Conservation (phyloP, 2,113 vertebrate genomes). For the Lampris incognitus region DNA sequence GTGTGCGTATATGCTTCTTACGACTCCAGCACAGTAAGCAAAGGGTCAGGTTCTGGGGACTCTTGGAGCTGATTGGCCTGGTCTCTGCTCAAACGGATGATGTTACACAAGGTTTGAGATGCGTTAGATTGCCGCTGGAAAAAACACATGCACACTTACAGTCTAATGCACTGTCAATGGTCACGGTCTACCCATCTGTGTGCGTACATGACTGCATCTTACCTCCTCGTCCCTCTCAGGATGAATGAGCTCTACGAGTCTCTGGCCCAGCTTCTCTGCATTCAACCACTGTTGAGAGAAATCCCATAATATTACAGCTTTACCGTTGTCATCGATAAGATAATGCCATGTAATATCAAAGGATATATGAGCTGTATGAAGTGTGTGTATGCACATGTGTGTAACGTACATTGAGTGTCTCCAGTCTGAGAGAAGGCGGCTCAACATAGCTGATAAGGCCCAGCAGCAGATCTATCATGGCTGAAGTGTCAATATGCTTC, state of each 20-base stretch:
- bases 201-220: conserved; percentile 53
- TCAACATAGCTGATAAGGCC: conserved; percentile 97
- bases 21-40: conserved; percentile 93
- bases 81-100: conserved; percentile 94
- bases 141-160: conserved; percentile 7
- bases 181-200: neutral
- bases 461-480: conserved; percentile 97
- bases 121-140: conserved; percentile 94
- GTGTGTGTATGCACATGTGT: neutral
- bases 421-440: conserved; percentile 88
- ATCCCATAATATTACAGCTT: conserved; percentile 5
- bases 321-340: neutral
- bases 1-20: conserved; percentile 74
- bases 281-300: conserved; percentile 89
- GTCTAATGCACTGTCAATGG: neutral
- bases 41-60: conserved; percentile 88
- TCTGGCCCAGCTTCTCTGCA: conserved; percentile 91
- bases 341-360: neutral
- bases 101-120: conserved; percentile 95
- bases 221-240: conserved; percentile 93
- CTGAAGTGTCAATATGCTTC: conserved; percentile 94
- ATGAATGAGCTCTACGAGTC: conserved; percentile 92
- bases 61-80: conserved; percentile 92
- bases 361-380: neutral
- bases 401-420: conserved; percentile 90